Evolutionary conservation across 2,888 invertebrate genomes (phyloP).

Genomic region (Pardosa pseudoannulata): DNA sequence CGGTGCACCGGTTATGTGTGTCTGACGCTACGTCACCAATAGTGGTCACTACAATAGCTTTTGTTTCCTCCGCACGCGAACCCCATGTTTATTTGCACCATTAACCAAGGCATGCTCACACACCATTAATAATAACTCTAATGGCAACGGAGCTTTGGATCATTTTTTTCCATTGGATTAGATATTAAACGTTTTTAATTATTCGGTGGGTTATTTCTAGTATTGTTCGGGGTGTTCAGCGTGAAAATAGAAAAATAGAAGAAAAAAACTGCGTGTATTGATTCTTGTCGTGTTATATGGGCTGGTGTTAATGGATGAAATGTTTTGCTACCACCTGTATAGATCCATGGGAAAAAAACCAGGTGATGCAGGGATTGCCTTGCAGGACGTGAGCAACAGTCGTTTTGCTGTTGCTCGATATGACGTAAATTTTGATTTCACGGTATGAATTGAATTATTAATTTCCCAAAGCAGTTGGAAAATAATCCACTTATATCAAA

Average conservation of each 20-base stretch:
- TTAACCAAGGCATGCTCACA: conserved; percentile 27
- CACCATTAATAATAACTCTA: conserved; percentile 13
- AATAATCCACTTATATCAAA: no score
- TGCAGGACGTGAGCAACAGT: no score
- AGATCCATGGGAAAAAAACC: not conserved
- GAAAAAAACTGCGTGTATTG: not conserved
- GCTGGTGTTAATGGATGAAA: not conserved
- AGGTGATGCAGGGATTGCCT: not conserved
- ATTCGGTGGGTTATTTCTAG: not conserved
- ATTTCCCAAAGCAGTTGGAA: no score
- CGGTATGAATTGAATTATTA: not conserved
- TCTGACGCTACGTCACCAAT: not conserved
- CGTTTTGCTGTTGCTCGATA: not conserved
- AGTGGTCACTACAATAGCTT: conserved; percentile 20
- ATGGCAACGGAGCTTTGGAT: not conserved
- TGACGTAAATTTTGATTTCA: not conserved
- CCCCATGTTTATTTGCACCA: conserved; percentile 56
- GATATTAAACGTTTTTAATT: conserved; percentile 15
- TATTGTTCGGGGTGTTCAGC: not conserved
- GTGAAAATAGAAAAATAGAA: not conserved
- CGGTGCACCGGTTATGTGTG: conserved; percentile 29
- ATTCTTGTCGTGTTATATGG: not conserved
- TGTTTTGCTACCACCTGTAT: not conserved
- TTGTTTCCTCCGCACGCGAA: conserved; percentile 17
- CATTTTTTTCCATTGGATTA: not conserved